Evolutionary conservation across 2,888 invertebrate genomes (phyloP), one percentile per base, ranked within the genome.

Genomic region (Nephrotoma appendiculata): DNA sequence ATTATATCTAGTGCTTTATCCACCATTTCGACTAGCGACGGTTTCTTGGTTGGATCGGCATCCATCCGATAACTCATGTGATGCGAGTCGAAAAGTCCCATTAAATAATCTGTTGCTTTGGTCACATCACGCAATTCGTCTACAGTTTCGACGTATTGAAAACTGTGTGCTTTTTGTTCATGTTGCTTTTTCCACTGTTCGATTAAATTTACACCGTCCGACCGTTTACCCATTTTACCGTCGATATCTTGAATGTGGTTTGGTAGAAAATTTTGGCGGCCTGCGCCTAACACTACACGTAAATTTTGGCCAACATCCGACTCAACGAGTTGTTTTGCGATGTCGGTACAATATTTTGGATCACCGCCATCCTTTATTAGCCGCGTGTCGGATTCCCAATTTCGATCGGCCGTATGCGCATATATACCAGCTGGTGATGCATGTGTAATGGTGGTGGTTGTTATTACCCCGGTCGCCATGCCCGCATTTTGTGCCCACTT

Each of bases 401-500:
- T 92, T 15, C 96, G 92, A 88, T 95, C 93, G 0, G 96, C 94
- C 0, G 94, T 93, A 89, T 96, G 95, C 0, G 96, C 96, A 89
- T 96, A 97, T 0, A 94, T 92, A 0, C 95, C 95, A 0, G 95
- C 95, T 0, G 96, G 96, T 0, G 96, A 95, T 0, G 96, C 97
- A 89, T 96, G 96, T 0, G 96, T 96, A 0, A 97, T 94, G 41
- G 96, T 91, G 0, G 96, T 96, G 0, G 95, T 96, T 0, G 97
- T 97, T 1, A 96, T 95, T 6, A 95, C 90, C 93, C 93, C 94
- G 15, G 95, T 95, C 15, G 92, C 92, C 90, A 94, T 94, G 4
- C 94, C 94, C 71, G 93, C 93, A 6, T 90, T 91, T 90, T 96
- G 96, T 0, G 96, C 95, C 94, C 95, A 95, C 86, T 93, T 93